Evolutionary conservation across 2,797 vertebrate species (phyloP).

Genomic region (Artibeus lituratus): DNA sequence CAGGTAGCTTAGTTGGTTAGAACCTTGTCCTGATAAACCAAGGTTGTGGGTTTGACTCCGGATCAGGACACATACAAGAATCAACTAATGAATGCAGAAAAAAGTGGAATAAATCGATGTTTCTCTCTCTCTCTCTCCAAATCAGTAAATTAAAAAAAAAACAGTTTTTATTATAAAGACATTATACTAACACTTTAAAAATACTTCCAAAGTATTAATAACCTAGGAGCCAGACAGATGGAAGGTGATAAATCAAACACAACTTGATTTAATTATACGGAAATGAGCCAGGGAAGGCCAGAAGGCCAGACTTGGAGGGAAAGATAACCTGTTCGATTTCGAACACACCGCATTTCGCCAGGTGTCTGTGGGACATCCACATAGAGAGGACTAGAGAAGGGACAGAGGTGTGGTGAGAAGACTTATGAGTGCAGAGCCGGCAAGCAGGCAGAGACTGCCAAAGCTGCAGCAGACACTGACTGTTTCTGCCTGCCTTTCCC

Average conservation of each 20-base stretch:
- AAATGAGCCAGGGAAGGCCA: neutral
- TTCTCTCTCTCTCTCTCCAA: neutral
- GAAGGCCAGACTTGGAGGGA: neutral
- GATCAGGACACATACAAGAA: neutral
- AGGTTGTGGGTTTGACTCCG: neutral
- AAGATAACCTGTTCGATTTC: neutral
- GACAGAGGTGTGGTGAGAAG: neutral
- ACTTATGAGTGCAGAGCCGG: neutral
- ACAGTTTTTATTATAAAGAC: neutral
- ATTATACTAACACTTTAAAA: neutral
- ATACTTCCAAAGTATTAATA: neutral
- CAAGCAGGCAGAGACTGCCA: neutral
- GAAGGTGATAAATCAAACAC: neutral
- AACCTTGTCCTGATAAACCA: neutral
- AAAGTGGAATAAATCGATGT: neutral
- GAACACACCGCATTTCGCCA: neutral
- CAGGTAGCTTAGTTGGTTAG: neutral
- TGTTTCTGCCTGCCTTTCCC: neutral
- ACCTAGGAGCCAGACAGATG: neutral
- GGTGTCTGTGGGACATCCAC: neutral
- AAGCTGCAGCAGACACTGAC: neutral
- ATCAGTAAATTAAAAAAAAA: neutral
- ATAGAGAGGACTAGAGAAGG: rapidly evolving
- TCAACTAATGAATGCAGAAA: neutral
- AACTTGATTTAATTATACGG: neutral